Conservation (phyloP, 2,888 invertebrate species). For the Nipponacmea schrenckii region DNA sequence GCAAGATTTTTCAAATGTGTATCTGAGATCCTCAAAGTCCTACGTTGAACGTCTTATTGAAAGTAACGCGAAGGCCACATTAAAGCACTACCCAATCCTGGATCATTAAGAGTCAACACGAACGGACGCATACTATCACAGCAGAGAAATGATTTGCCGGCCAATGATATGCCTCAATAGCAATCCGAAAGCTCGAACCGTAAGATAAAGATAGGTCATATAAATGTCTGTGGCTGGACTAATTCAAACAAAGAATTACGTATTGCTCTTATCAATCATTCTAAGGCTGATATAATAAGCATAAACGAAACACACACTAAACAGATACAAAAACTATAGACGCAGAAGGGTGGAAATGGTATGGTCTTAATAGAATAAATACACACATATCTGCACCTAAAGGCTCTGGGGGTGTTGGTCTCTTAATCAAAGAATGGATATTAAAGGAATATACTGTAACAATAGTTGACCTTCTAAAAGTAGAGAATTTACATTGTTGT, state of each 20-base stretch:
- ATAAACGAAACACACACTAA: constrained; percentile 16
- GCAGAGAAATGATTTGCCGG: too few relatives aligned
- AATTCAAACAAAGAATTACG: constrained; percentile 11
- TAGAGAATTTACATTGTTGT: neutral
- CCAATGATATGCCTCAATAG: too few relatives aligned
- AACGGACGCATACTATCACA: neutral
- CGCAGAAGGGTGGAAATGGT: constrained; percentile 12
- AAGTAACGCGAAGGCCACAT: neutral
- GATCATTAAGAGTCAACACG: neutral
- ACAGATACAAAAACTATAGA: neutral
- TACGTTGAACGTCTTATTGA: neutral
- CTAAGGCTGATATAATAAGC: constrained; percentile 12
- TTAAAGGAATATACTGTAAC: neutral
- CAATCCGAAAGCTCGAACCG: too few relatives aligned
- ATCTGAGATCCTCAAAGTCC: constrained; percentile 7
- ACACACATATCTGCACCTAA: constrained; percentile 13
- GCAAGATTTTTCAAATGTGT: neutral
- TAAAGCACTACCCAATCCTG: neutral
- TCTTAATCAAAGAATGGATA: constrained; percentile 2
- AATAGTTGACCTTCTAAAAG: neutral
- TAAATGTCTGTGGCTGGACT: constrained; percentile 18
- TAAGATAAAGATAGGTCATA: constrained; percentile 12
- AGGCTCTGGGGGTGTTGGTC: constrained; percentile 4
- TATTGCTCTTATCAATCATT: neutral
- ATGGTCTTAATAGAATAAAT: constrained; percentile 5